Evolutionary conservation across 2,797 vertebrate genomes (phyloP).

Genomic region (Sciurus carolinensis): DNA sequence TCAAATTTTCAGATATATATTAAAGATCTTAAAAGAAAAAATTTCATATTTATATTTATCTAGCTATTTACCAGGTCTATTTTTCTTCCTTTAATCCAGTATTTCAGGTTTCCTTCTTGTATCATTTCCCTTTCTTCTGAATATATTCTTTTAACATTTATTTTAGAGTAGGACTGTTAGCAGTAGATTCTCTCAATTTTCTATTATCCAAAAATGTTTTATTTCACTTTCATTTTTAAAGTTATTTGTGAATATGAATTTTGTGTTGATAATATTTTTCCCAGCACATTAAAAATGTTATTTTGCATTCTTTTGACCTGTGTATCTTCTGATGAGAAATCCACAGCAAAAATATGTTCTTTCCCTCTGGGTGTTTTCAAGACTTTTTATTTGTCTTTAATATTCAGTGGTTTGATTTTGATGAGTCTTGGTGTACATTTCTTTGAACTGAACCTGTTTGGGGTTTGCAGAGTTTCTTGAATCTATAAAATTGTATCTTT

Average conservation of each 20-base stretch:
- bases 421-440: not conserved
- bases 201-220: constrained; percentile 20
- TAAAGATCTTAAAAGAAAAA: constrained; percentile 43
- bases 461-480: not conserved
- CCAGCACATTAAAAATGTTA: not conserved
- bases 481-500: not conserved
- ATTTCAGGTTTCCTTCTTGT: not conserved
- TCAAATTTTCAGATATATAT: not conserved
- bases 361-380: not conserved
- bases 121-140: not conserved
- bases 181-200: constrained; percentile 28
- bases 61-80: not conserved
- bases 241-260: constrained; percentile 2
- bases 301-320: not conserved
- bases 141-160: not conserved
- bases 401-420: not conserved
- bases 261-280: not conserved
- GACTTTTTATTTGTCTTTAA: not conserved
- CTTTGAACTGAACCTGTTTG: constrained; percentile 12
- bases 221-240: not conserved
- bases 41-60: not conserved
- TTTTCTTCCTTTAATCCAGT: not conserved
- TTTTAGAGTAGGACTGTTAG: not conserved
- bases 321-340: constrained; percentile 32
- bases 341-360: not conserved